A percentile compares a stretch with the other conserved stretches of the same genome.
Evolutionary conservation across 2,888 invertebrate genomes (phyloP).

Genomic region (Chironomus tentans): DNA sequence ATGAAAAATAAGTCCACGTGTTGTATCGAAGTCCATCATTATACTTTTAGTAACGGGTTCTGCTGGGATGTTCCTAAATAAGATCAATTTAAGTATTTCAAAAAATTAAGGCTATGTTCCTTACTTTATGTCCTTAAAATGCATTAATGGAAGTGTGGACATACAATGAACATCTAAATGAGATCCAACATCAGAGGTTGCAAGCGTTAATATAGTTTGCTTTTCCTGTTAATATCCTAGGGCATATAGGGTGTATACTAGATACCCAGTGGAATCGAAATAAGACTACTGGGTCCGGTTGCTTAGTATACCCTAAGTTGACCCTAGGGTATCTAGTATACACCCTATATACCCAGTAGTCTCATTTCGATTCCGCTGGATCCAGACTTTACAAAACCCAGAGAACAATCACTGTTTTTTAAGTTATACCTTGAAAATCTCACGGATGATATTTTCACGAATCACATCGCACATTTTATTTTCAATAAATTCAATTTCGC

Average conservation of each 20-base stretch:
- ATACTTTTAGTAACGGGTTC: not conserved
- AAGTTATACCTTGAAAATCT: not conserved
- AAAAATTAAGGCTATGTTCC: not conserved
- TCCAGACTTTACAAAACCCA: no score
- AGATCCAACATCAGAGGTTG: not conserved
- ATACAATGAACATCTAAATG: not conserved
- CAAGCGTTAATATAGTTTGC: not conserved
- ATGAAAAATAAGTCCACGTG: not conserved
- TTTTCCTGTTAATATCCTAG: not conserved
- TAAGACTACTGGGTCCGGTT: no score
- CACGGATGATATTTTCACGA: not conserved
- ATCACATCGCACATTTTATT: not conserved
- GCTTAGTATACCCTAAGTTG: no score
- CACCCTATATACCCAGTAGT: no score
- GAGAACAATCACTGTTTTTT: no score
- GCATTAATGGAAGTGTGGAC: not conserved
- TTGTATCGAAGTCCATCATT: constrained; percentile 6
- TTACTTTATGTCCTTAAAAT: not conserved
- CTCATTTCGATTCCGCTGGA: no score
- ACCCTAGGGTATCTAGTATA: no score
- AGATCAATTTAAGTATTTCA: not conserved
- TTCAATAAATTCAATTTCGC: not conserved
- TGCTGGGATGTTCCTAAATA: not conserved
- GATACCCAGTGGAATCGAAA: no score
- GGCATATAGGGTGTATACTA: no score